Percentiles rank a stretch among this genome's conserved stretches.
Evolutionary conservation across 2,113 vertebrate species (phyloP).

Genomic region (Miniopterus natalensis): DNA sequence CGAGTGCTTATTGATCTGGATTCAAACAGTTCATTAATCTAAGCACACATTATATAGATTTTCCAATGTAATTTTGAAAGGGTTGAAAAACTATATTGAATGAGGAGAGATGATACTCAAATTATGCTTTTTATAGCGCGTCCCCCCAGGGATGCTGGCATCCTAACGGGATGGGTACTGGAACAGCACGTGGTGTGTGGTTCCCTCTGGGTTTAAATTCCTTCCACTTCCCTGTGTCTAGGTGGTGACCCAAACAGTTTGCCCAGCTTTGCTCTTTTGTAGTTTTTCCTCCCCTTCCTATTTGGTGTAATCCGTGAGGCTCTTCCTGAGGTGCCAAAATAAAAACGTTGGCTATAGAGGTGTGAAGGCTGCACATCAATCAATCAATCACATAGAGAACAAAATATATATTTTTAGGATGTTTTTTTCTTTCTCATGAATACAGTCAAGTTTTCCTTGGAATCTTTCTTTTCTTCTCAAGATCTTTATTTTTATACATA

Average conservation of each 20-base stretch:
- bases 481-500: not conserved
- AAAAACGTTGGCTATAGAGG: not conserved
- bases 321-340: not conserved
- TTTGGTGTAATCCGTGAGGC: not conserved
- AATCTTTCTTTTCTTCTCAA: slow-evolving; percentile 16
- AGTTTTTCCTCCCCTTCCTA: not conserved
- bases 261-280: not conserved
- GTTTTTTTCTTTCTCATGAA: slow-evolving; percentile 43
- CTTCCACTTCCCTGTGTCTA: not conserved
- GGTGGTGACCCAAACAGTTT: not conserved
- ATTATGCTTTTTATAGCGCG: slow-evolving; percentile 88
- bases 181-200: not conserved
- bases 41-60: slow-evolving; percentile 92
- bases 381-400: not conserved
- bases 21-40: slow-evolving; percentile 94
- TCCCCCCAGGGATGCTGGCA: slow-evolving; percentile 77
- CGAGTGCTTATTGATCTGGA: slow-evolving; percentile 90
- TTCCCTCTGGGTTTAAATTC: slow-evolving; percentile 30
- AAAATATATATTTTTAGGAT: not conserved
- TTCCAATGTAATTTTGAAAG: slow-evolving; percentile 90
- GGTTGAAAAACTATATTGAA: slow-evolving; percentile 91
- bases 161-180: slow-evolving; percentile 64
- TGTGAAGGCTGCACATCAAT: not conserved
- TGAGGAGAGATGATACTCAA: slow-evolving; percentile 91
- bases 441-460: not conserved